phyloP scores from a whole-genome alignment of 2,888 invertebrate genomes.

The Drosophila atripex region DNA sequence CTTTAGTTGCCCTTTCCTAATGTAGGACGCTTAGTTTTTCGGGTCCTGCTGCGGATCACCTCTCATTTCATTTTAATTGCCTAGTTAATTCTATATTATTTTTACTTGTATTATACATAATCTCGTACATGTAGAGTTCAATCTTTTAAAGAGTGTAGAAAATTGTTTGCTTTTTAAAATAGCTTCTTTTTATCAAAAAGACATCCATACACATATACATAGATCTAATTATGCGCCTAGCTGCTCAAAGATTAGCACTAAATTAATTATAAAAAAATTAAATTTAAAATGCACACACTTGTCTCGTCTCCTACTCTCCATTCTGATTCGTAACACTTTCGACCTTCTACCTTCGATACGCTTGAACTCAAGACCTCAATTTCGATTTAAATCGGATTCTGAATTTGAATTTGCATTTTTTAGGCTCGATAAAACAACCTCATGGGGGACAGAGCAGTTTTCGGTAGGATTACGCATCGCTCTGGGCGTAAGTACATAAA shows the following conservation, averaged over 20 bases:
- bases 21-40: conserved; percentile 74
- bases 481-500: conserved; percentile 57
- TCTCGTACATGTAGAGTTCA: conserved; percentile 73
- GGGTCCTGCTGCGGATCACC: conserved; percentile 44
- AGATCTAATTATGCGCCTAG: conserved; percentile 73
- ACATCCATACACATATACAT: conserved; percentile 73
- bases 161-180: conserved; percentile 76
- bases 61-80: conserved; percentile 55
- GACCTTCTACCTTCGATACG: conserved; percentile 21
- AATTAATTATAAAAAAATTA: conserved; percentile 56
- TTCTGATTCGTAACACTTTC: conserved; percentile 41
- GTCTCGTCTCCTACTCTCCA: conserved; percentile 24
- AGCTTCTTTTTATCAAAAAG: conserved; percentile 80
- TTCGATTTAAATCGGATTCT: conserved; percentile 15
- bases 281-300: conserved; percentile 46
- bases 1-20: conserved; percentile 71
- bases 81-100: conserved; percentile 77
- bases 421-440: conserved; percentile 59
- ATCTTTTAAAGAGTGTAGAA: conserved; percentile 80
- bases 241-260: conserved; percentile 71
- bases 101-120: conserved; percentile 67
- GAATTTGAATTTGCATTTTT: conserved; percentile 10
- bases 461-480: conserved; percentile 70
- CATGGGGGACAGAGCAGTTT: conserved; percentile 72
- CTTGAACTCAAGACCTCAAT: conserved; percentile 17